Evolutionary conservation across 2,888 invertebrate species (phyloP).

Genomic region (Lasioglossum morio): DNA sequence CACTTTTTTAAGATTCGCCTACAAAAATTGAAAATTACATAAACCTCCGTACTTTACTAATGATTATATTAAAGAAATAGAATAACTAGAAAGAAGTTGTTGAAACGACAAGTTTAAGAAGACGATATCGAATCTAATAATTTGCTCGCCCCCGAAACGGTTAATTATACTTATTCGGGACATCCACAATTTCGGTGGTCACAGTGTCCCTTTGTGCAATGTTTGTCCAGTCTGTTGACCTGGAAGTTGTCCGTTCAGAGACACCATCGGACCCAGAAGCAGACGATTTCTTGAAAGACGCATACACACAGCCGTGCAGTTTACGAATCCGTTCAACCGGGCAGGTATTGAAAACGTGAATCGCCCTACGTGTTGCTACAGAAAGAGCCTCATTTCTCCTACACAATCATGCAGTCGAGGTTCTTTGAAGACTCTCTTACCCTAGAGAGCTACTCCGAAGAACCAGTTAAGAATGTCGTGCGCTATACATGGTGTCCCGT

Average conservation of each 20-base stretch:
- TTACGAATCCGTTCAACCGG: constrained; percentile 24
- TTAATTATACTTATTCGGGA: neutral
- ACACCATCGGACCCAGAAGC: constrained; percentile 36
- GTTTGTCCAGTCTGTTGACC: constrained; percentile 53
- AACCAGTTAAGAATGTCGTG: constrained; percentile 41
- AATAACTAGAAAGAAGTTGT: neutral
- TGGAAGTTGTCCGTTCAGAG: constrained; percentile 44
- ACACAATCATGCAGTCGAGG: constrained; percentile 47
- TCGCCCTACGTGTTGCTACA: constrained; percentile 46
- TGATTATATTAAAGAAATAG: neutral
- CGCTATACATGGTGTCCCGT: constrained; percentile 9
- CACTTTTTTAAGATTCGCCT: no score
- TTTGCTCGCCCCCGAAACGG: neutral
- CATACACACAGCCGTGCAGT: constrained; percentile 16
- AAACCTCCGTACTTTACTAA: no score
- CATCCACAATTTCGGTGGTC: neutral
- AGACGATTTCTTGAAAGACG: constrained; percentile 37
- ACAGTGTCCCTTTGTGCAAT: neutral
- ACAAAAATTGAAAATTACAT: no score
- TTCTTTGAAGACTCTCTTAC: constrained; percentile 39
- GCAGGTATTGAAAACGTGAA: constrained; percentile 55
- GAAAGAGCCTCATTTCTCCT: constrained; percentile 63
- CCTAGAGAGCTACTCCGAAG: constrained; percentile 34
- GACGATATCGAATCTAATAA: neutral
- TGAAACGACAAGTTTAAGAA: neutral